Conservation (phyloP, 2,888 invertebrate genomes). For the Cerastis rubricosa region DNA sequence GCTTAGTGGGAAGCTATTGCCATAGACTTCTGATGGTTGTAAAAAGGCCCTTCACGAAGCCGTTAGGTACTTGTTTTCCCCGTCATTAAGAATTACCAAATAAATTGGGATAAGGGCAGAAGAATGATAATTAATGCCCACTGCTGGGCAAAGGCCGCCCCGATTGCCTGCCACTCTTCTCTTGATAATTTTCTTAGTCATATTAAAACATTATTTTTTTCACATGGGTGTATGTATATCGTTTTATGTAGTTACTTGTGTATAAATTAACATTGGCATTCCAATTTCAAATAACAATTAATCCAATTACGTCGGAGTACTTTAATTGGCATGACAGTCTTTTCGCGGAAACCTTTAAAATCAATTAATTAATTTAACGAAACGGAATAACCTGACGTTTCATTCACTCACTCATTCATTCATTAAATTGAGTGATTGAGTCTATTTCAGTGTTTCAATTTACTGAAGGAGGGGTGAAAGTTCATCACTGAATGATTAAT, state of each 20-base stretch:
- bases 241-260: neutral
- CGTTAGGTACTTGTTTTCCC: too few species aligned
- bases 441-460: slow-evolving; percentile 25
- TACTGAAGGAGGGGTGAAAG: slow-evolving; percentile 6
- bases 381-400: slow-evolving; percentile 13
- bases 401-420: slow-evolving; percentile 22
- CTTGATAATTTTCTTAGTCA: too few species aligned
- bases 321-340: neutral
- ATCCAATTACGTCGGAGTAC: neutral
- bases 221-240: too few species aligned
- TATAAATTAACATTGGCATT: neutral
- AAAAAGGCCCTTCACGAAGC: too few species aligned
- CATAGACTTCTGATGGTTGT: too few species aligned
- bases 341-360: neutral
- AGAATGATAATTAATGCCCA: too few species aligned
- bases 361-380: slow-evolving; percentile 1
- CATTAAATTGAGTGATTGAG: slow-evolving; percentile 35
- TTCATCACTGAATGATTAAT: slow-evolving; percentile 12
- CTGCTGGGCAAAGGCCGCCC: too few species aligned
- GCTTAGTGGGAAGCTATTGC: too few species aligned
- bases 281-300: neutral
- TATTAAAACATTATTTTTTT: too few species aligned
- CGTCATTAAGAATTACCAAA: too few species aligned
- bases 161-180: too few species aligned
- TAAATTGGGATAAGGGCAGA: too few species aligned